Evolutionary conservation across 2,797 vertebrate genomes (phyloP), one percentile per base, ranked within the genome.

Genomic region (Gallinago solitaria): DNA sequence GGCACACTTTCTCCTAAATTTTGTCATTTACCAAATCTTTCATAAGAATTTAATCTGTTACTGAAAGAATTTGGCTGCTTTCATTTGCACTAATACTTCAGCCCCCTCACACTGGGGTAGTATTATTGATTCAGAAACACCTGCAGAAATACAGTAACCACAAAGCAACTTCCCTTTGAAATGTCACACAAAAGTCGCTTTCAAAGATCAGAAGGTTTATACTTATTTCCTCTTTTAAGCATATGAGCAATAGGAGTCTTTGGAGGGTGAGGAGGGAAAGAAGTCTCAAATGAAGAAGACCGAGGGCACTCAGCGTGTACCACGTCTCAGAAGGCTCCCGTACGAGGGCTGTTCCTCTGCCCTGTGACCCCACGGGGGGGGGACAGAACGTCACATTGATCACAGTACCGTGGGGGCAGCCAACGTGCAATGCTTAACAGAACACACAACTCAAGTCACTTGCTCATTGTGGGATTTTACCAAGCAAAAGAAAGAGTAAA

Each of bases 361-460:
- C 70, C 70, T 16, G 56, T 7, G 39, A 18, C 20, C 24, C 12
- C 3, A 17, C 2, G 1, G 16, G 32, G 63, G 37, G 16, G 32
- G 63, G n/a, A n/a, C 28, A 73, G 28, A 84, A 41, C 1, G 43
- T 21, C 41, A 33, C 5, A 43, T 12, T 11, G 15, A 8, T 16
- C 6, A 0, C 2, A 16, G 17, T 19, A 11, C 3, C 33, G 18
- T 21, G 39, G n/a, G 18, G 20, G 83, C 64, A 59, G 84, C 11
- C 63, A 74, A 43, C 47, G 57, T 4, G 10, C 13, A 57, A 47
- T 0, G 3, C 24, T 82, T 18, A 61, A 23, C 5, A 5, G 0
- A 16, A 19, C 50, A 54, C 45, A 48, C 65, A 82, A 78, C 33
- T 71, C 41, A 37, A 37, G 43, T 23, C 28, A 43, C 24, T 73